phyloP scores from a whole-genome alignment of 2,113 vertebrate species.

The Rhinoptilus africanus region DNA sequence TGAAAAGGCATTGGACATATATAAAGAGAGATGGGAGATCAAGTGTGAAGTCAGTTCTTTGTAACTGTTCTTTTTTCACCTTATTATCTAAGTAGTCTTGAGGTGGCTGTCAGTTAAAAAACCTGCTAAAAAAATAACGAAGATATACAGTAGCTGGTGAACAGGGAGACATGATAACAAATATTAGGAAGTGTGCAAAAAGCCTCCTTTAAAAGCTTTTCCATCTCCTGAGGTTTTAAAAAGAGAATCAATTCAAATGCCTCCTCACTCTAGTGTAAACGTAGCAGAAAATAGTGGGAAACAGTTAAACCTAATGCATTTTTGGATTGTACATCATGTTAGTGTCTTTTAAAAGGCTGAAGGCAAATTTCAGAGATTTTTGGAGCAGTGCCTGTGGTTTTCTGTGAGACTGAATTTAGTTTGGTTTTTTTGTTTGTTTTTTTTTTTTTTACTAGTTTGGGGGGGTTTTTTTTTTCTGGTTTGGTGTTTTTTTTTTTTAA shows the following conservation, averaged over 20 bases:
- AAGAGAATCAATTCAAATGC: slow-evolving; percentile 14
- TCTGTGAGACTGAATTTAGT: not conserved
- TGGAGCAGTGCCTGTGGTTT: not conserved
- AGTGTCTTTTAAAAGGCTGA: not conserved
- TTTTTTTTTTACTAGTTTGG: not conserved
- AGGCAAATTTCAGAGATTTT: not conserved
- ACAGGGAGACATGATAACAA: slow-evolving; percentile 27
- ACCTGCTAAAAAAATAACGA: not conserved
- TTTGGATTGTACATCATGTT: not conserved
- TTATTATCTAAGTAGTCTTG: not conserved
- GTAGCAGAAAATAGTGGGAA: not conserved
- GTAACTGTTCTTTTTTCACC: not conserved
- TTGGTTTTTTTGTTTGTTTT: too few relatives aligned
- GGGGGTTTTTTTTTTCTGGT: fast-evolving
- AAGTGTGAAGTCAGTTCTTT: not conserved
- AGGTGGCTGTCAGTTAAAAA: slow-evolving; percentile 5
- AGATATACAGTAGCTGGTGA: not conserved
- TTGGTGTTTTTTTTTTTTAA: not conserved
- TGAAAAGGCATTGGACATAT: not conserved
- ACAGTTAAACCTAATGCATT: not conserved
- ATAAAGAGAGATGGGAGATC: not conserved
- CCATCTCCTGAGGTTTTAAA: slow-evolving; percentile 42
- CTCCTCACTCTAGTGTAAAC: not conserved
- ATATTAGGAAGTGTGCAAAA: slow-evolving; percentile 42
- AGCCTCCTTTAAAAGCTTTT: slow-evolving; percentile 57